A percentile compares a stretch with the other conserved stretches of the same genome.
Conservation (phyloP, 1,140 invertebrate genomes). For the Hypsibius dujardini region DNA sequence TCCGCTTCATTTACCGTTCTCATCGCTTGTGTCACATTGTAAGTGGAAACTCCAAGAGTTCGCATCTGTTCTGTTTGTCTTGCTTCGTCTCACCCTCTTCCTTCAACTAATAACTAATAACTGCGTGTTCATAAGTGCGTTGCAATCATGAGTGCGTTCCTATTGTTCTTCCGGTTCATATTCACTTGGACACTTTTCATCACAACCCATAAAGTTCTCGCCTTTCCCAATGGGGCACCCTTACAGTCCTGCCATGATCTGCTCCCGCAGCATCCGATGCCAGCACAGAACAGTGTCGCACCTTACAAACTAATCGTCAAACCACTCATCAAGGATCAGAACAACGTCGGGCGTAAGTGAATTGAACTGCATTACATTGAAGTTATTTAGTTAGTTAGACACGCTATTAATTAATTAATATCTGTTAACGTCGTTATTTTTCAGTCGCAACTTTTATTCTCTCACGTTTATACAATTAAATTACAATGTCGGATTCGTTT, state of each 20-base stretch:
- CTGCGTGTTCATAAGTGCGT: no score
- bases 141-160: background rate
- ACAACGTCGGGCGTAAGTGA: constrained; percentile 2
- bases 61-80: no score
- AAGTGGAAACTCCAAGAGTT: no score
- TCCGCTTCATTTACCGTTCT: no score
- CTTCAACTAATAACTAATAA: no score
- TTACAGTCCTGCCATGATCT: background rate
- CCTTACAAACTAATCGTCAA: background rate
- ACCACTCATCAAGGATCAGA: background rate
- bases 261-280: background rate
- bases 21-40: no score
- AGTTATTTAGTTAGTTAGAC: no score
- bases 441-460: background rate
- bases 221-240: constrained; percentile 15
- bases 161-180: background rate
- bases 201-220: background rate
- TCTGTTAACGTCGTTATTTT: background rate
- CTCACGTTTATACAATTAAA: no score
- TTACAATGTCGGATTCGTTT: no score
- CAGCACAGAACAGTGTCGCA: background rate
- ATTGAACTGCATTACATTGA: no score
- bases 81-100: no score
- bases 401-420: background rate
- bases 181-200: background rate